Evolutionary conservation across 2,797 vertebrate genomes (phyloP).

Genomic region (Manis pentadactyla): DNA sequence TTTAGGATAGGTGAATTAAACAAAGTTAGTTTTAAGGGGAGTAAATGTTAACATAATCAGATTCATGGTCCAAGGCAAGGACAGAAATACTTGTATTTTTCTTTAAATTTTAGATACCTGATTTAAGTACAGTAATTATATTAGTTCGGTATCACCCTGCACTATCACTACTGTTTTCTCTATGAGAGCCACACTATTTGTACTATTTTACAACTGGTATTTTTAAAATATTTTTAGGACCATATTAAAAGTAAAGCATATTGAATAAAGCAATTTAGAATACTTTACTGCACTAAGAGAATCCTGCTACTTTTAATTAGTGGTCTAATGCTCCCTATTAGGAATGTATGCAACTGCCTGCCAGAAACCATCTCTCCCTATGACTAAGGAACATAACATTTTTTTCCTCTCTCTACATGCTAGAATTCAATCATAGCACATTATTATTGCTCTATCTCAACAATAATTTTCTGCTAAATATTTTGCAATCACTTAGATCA

Average conservation of each 20-base stretch:
- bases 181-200: neutral
- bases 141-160: neutral
- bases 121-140: neutral
- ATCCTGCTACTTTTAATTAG: neutral
- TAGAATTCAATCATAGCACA: neutral
- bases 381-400: neutral
- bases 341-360: neutral
- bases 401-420: neutral
- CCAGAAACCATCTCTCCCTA: neutral
- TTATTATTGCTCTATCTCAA: neutral
- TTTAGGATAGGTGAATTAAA: too few relatives aligned
- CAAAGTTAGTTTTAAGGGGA: neutral
- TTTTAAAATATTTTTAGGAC: neutral
- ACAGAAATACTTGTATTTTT: neutral
- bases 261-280: neutral
- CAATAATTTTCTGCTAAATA: neutral
- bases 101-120: neutral
- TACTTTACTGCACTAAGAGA: neutral
- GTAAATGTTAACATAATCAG: neutral
- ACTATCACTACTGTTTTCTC: neutral
- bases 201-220: neutral
- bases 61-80: neutral
- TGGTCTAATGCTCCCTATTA: neutral
- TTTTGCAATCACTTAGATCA: neutral
- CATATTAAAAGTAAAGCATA: neutral